These are phyloP conservation scores for Scrobipalpa costella DNA, from an alignment of 2,888 invertebrate genomes.

Conservation along the genomic window DNA sequence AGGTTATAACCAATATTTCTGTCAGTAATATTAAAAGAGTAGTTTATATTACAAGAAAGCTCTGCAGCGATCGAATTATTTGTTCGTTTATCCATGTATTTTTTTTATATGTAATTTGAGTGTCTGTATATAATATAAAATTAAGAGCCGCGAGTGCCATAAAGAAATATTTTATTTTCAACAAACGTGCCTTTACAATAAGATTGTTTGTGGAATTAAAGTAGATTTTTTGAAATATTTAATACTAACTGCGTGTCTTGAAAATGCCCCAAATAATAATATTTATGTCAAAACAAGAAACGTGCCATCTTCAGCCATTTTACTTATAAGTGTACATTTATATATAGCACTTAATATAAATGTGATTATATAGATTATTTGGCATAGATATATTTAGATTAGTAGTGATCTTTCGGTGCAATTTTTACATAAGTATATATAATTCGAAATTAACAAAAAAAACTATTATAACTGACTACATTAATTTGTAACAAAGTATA, in stretches of 20 bases:
- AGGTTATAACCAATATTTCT: too few species aligned
- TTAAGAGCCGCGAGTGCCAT: constrained; percentile 38
- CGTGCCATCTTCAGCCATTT: constrained; percentile 39
- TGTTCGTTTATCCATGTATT: too few species aligned
- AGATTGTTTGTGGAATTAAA: constrained; percentile 4
- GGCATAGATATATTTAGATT: constrained; percentile 8
- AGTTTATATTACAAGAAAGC: neutral
- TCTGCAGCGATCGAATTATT: neutral
- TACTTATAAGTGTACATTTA: constrained; percentile 28
- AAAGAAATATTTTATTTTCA: constrained; percentile 28
- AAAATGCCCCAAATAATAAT: constrained; percentile 7
- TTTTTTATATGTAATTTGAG: neutral
- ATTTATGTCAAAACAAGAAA: constrained; percentile 24
- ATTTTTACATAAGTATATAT: constrained; percentile 5
- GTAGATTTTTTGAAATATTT: constrained; percentile 1
- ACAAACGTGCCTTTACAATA: constrained; percentile 38
- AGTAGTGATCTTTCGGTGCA: constrained; percentile 20
- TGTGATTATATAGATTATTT: constrained; percentile 21
- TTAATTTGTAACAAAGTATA: neutral
- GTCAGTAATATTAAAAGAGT: neutral
- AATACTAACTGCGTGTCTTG: neutral
- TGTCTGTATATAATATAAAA: constrained; percentile 14
- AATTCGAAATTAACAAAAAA: constrained; percentile 18
- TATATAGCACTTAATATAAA: constrained; percentile 29
- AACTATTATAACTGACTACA: neutral